Percentiles rank a stretch among this genome's conserved stretches.
phyloP scores from a whole-genome alignment of 2,113 vertebrate species.

The Excalfactoria chinensis region DNA sequence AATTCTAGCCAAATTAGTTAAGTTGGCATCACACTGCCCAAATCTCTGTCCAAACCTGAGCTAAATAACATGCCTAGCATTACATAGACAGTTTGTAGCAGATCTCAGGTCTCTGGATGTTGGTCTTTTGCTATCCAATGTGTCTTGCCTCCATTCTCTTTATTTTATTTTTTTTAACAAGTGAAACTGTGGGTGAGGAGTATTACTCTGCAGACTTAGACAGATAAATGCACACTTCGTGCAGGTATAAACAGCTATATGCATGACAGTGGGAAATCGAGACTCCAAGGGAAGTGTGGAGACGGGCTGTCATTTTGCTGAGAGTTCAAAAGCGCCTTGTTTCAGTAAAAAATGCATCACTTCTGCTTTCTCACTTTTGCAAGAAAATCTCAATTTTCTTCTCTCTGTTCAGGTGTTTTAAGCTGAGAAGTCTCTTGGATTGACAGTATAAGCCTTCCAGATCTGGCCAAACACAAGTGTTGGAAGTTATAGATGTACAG shows the following conservation, averaged over 20 bases:
- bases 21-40: not conserved
- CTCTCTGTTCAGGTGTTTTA: not conserved
- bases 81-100: not conserved
- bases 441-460: not conserved
- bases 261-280: fast-evolving
- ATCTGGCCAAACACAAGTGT: not conserved
- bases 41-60: not conserved
- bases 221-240: not conserved
- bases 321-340: not conserved
- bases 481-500: not conserved
- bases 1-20: not conserved
- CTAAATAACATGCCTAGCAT: not conserved
- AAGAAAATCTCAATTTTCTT: not conserved
- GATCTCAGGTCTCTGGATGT: not conserved
- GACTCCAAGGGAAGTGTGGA: not conserved
- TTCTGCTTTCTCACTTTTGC: not conserved
- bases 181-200: not conserved
- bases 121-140: not conserved
- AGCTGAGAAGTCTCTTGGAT: not conserved
- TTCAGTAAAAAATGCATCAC: not conserved
- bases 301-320: not conserved
- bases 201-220: not conserved
- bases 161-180: not conserved
- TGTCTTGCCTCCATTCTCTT: fast-evolving
- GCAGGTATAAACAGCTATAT: not conserved